Percentiles rank a stretch among this genome's conserved stretches.
phyloP scores from a whole-genome alignment of 1,140 invertebrate species.

The Pseudomyrmex pallidus region DNA sequence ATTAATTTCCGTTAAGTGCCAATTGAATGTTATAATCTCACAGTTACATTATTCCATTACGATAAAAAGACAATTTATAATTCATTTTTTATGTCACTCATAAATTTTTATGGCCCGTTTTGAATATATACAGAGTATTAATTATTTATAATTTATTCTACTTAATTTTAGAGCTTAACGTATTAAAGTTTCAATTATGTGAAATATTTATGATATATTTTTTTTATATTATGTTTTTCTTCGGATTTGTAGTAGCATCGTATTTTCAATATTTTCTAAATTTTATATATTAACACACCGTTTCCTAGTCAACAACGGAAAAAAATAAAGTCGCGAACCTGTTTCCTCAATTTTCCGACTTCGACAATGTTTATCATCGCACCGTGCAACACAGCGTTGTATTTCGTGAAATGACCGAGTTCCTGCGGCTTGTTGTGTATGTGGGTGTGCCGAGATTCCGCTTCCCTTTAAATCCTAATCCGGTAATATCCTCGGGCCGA shows the following conservation, averaged over 20 bases:
- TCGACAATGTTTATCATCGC: constrained; percentile 11
- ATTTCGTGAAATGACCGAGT: constrained; percentile 52
- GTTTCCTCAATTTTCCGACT: neutral
- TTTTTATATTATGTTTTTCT: neutral
- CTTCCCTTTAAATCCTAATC: constrained; percentile 69
- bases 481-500: constrained; percentile 67
- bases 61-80: too few species aligned
- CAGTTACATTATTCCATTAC: too few species aligned
- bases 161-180: too few species aligned
- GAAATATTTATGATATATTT: constrained; percentile 1
- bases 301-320: neutral
- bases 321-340: neutral
- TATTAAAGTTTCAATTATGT: neutral
- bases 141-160: too few species aligned
- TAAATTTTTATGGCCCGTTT: too few species aligned
- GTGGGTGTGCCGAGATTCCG: constrained; percentile 10
- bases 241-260: neutral
- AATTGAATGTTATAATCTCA: neutral
- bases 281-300: neutral
- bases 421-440: neutral
- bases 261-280: neutral
- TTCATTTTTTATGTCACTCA: too few species aligned
- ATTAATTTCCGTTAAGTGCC: constrained; percentile 2
- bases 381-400: constrained; percentile 4
- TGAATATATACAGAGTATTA: too few species aligned